Base-by-base conservation (phyloP, 2,888 invertebrate species). In the Actias luna region DNA sequence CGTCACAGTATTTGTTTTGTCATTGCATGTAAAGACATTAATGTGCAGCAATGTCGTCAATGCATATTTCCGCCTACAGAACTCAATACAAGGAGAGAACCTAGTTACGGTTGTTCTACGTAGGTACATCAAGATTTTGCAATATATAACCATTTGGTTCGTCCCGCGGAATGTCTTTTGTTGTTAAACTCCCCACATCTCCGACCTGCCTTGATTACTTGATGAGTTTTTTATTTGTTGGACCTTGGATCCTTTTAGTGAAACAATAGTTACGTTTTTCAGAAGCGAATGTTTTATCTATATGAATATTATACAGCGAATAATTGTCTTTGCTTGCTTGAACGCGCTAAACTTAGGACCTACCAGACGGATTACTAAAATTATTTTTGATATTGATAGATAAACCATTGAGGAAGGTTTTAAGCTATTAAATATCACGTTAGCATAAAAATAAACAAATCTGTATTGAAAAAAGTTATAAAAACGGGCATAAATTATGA, bases 1-100 rank as follows among this genome's bases (percentile, higher is more conserved):
- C 14, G 12, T 52, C 18, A 42, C 42, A 42, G 42, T 18, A 27
- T 52, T 22, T 27, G 52, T 27, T 29, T 55, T 29, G 22, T 22
- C 25, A 12, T 50, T 50, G 46, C 59, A 27, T 29, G 42, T 42
- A 25, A 25, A 14, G 29, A 39, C 59, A 59, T 39, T 59, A 42
- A 14, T 27, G 42, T 59, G 36, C 27, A 39, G 8, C 29, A 36
- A 39, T 63, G 63, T 52, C 52, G 62, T 39, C 68, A 71, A 79
- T 78, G 83, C 80, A 82, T 76, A 76, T 81, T 88, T 88, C 89
- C 91, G 88, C 91, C 90, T 88, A 90, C 89, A 61, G 65, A 42
- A 66, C 69, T 76, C 81, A 60, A n/a, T 82, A 86, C 85, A 88
- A 75, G 87, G 89, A 74, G 73, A 75, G 81, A 82, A 79, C 89